phyloP scores from a whole-genome alignment of 2,113 vertebrate genomes.

The Bucco capensis region DNA sequence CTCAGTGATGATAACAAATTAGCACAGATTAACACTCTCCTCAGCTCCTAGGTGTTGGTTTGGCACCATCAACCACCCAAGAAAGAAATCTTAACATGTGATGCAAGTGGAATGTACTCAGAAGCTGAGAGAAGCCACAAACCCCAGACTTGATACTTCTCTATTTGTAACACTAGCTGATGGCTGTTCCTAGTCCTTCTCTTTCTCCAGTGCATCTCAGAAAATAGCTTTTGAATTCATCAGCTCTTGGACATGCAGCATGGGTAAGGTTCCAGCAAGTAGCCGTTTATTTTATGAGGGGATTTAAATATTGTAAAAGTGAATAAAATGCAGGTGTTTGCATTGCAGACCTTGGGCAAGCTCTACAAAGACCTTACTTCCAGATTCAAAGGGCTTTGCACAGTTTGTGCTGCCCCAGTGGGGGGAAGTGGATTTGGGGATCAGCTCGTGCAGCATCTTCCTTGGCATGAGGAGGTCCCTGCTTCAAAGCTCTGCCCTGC shows the following conservation, averaged over 20 bases:
- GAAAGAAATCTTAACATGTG: not conserved
- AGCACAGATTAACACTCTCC: not conserved
- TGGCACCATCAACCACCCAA: not conserved
- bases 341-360: not conserved
- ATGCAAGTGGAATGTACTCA: not conserved
- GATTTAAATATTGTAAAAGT: constrained; percentile 68
- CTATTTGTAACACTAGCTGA: not conserved
- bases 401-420: not conserved
- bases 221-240: constrained; percentile 46
- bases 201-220: not conserved
- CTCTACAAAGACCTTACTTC: not conserved
- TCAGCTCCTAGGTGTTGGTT: not conserved
- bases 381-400: not conserved
- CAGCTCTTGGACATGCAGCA: constrained; percentile 18
- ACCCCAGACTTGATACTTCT: not conserved
- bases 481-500: not conserved
- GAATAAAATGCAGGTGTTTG: constrained; percentile 60
- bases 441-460: not conserved
- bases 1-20: not conserved
- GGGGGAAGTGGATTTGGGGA: not conserved
- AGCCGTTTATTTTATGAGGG: constrained; percentile 63
- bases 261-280: constrained; percentile 12
- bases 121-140: not conserved
- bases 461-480: rapidly evolving
- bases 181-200: not conserved